These are phyloP conservation scores for Helogale parvula DNA, from an alignment of 2,113 vertebrate species.

Conservation along the genomic window DNA sequence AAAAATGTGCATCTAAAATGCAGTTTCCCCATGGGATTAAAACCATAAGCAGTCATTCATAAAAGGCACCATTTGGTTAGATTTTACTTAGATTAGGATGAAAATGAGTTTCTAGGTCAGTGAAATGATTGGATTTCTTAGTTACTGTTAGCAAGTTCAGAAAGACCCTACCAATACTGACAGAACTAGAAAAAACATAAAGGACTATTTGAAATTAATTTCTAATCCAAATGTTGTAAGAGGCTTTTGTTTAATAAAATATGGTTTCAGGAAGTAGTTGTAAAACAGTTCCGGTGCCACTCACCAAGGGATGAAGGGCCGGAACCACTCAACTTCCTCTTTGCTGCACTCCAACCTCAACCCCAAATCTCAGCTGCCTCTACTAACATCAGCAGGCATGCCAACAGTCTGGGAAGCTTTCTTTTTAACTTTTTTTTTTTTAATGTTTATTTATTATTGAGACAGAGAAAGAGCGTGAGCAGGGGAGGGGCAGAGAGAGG, in stretches of 20 bases:
- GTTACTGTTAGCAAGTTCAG: neutral
- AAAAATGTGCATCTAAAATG: neutral
- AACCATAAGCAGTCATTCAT: neutral
- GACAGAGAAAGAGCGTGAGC: too few species aligned
- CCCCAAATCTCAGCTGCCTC: neutral
- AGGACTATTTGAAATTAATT: neutral
- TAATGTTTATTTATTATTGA: too few species aligned
- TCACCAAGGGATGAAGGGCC: neutral
- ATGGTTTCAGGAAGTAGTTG: neutral
- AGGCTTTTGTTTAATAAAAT: neutral
- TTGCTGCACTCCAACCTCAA: neutral
- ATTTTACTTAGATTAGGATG: neutral
- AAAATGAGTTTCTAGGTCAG: neutral
- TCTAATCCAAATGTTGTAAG: neutral
- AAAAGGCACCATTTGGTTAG: neutral
- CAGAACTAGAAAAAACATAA: neutral
- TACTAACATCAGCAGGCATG: neutral
- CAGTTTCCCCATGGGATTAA: neutral
- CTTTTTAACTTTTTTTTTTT: neutral
- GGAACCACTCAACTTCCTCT: neutral
- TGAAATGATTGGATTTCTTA: neutral
- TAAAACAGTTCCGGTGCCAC: neutral
- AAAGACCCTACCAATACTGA: neutral
- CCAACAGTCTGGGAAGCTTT: neutral
- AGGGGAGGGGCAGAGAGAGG: too few species aligned